Evolutionary conservation across 2,888 invertebrate genomes (phyloP), one percentile per base, ranked within the genome.

Genomic region (Dryocosmus kuriphilus): DNA sequence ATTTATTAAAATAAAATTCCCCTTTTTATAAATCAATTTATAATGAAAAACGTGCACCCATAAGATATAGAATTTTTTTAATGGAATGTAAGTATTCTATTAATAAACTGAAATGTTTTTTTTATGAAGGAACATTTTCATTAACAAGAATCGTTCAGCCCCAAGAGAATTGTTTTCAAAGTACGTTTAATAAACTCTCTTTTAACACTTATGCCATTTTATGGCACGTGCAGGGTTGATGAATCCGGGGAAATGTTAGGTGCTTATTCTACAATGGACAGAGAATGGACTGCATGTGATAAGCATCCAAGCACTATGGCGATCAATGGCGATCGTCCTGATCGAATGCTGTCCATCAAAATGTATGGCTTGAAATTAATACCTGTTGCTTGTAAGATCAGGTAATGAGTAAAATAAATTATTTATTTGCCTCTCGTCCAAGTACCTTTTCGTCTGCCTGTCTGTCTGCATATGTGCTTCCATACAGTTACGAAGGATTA

Each of bases 201-300:
- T 27, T 24, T 41, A 27, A 67, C 41, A 46, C 4, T 2, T 51
- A 71, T 55, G 51, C 30, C 71, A 71, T 30, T 51, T 71, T 51
- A 55, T 51, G 46, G 71, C 71, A 71, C 71, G 71, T 71, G 51
- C 30, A 30, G 51, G 30, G 71, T 51, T 32, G 51, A 71, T 71
- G 71, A 51, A 71, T 32, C 46, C n/a, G 30, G n/a, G 51, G 51
- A 16, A 51, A 51, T 24, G 30, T 16, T 60, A 2, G 51, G 22
- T 65, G 65, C 16, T 35, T 41, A 41, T 65, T 38, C 16, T 65
- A 22, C 63, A 63, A 27, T 67, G 27, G n/a, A 30, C 51, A 71
- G 51, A n/a, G 51, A 51, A 83, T 76, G 79, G 78, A 79, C 81
- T 80, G 82, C 78, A 80, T 82, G 79, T 79, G 65, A 81, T 84